Conservation (phyloP, 1,140 invertebrate genomes). For the Pollicipes pollicipes region DNA sequence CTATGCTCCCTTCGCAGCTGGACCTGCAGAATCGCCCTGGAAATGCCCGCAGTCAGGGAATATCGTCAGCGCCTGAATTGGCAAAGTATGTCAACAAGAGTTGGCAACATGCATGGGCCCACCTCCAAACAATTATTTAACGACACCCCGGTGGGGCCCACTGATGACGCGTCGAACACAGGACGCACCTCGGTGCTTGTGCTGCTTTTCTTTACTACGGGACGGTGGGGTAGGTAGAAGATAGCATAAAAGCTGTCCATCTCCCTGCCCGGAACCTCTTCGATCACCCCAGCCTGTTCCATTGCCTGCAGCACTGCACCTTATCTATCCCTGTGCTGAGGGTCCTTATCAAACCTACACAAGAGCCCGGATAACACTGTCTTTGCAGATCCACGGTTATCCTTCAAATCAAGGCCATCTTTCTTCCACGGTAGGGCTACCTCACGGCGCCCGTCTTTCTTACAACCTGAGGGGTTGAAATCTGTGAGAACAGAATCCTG, state of each 20-base stretch:
- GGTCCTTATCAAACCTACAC: not conserved
- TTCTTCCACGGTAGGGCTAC: not conserved
- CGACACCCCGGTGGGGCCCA: not conserved
- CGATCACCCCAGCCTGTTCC: not conserved
- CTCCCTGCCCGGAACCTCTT: not conserved
- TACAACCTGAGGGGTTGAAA: not conserved
- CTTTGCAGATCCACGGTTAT: not conserved
- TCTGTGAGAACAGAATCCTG: not conserved
- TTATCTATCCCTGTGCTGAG: not conserved
- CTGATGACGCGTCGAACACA: not conserved
- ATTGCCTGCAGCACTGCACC: not conserved
- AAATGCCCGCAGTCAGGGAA: not conserved
- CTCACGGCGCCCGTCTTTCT: not conserved
- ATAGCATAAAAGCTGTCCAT: not conserved
- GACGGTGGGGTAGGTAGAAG: not conserved
- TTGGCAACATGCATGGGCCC: not conserved
- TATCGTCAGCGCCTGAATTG: not conserved
- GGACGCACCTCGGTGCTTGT: not conserved
- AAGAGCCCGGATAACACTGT: not conserved
- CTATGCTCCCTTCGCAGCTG: not conserved
- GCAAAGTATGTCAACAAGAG: not conserved
- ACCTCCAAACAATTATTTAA: not conserved
- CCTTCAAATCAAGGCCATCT: not conserved
- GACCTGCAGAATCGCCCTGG: not conserved
- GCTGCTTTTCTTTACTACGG: not conserved